Conservation (phyloP, 2,888 invertebrate genomes). For the Caenorhabditis virilis region DNA sequence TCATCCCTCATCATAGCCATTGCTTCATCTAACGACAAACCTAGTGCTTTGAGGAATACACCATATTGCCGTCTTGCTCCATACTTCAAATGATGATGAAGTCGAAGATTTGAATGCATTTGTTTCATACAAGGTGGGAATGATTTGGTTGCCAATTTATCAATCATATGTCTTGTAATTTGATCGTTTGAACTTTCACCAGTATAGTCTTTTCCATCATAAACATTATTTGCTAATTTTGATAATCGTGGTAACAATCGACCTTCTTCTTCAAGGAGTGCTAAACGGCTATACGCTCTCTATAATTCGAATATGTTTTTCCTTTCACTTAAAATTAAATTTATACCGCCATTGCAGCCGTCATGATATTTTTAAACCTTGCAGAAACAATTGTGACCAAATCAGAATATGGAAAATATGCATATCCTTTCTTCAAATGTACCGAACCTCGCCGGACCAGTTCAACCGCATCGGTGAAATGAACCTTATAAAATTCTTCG, state of each 20-base stretch:
- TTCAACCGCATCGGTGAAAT: constrained; percentile 84
- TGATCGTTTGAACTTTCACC: constrained; percentile 69
- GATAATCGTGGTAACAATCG: constrained; percentile 78
- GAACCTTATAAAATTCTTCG: constrained; percentile 9
- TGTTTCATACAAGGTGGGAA: constrained; percentile 96
- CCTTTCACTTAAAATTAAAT: background rate
- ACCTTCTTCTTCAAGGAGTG: constrained; percentile 83
- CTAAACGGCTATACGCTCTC: constrained; percentile 77
- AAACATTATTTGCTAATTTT: constrained; percentile 81
- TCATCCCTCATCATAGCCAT: constrained; percentile 88
- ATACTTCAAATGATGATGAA: constrained; percentile 87
- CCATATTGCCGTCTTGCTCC: constrained; percentile 87
- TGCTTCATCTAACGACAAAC: constrained; percentile 87
- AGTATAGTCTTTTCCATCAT: constrained; percentile 82
- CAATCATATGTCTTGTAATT: constrained; percentile 80
- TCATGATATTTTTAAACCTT: constrained; percentile 78
- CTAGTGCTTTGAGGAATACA: constrained; percentile 91
- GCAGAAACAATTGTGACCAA: constrained; percentile 82
- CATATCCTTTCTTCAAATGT: constrained; percentile 81
- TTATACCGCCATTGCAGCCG: constrained; percentile 75
- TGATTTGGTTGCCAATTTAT: constrained; percentile 80
- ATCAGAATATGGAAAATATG: constrained; percentile 84
- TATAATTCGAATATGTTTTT: constrained; percentile 66
- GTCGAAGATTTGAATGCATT: constrained; percentile 81
- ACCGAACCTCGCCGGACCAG: constrained; percentile 81